A percentile compares a stretch with the other conserved stretches of the same genome.
Evolutionary conservation across 2,113 vertebrate species (phyloP).

Genomic region (Ammospiza caudacuta): DNA sequence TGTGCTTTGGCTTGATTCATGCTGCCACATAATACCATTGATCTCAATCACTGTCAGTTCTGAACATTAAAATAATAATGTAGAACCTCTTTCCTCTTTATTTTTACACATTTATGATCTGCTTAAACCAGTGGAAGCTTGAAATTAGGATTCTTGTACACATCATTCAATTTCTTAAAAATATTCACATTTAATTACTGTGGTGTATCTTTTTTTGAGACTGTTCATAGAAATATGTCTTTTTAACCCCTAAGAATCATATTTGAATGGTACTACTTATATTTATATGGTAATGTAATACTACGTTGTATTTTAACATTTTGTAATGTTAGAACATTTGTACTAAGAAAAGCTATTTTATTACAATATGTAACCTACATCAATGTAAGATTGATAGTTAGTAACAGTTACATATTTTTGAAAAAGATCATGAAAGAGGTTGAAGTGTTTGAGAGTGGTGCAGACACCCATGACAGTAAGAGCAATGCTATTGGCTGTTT

Average conservation of each 20-base stretch:
- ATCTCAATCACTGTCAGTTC: constrained; percentile 58
- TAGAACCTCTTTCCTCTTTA: not conserved
- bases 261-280: not conserved
- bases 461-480: not conserved
- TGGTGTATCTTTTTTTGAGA: not conserved
- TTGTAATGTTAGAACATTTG: not conserved
- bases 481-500: not conserved
- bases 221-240: not conserved
- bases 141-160: not conserved
- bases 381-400: not conserved
- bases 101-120: not conserved
- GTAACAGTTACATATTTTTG: not conserved
- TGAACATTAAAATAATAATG: constrained; percentile 44
- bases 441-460: not conserved
- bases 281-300: not conserved
- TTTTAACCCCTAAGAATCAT: not conserved
- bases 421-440: not conserved
- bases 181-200: not conserved
- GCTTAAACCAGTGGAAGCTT: constrained; percentile 4
- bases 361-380: not conserved
- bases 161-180: constrained; percentile 15
- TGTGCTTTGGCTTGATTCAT: constrained; percentile 26
- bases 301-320: not conserved
- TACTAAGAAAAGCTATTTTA: not conserved
- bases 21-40: constrained; percentile 21